Conservation (phyloP, 2,113 vertebrate species). For the Cisticola juncidis region DNA sequence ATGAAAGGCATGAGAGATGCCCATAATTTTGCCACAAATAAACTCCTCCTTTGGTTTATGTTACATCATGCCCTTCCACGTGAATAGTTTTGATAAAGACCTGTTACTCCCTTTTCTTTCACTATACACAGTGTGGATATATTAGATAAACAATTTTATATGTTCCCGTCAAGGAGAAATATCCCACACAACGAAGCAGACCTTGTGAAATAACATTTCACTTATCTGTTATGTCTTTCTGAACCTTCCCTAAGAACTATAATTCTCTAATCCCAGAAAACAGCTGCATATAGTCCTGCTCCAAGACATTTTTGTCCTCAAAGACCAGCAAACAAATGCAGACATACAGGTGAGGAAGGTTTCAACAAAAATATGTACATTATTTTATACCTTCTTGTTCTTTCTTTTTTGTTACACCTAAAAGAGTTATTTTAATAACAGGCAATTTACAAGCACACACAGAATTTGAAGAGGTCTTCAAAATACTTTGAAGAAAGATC, state of each 20-base stretch:
- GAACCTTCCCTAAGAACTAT: background rate
- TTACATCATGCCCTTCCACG: background rate
- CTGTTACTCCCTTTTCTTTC: slow-evolving; percentile 58
- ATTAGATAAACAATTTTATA: slow-evolving; percentile 64
- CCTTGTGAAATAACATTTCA: slow-evolving; percentile 60
- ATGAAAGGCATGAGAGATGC: slow-evolving; percentile 28
- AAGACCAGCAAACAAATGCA: background rate
- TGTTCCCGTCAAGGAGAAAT: slow-evolving; percentile 55
- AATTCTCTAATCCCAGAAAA: background rate
- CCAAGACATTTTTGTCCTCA: background rate
- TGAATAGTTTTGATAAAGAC: slow-evolving; percentile 64
- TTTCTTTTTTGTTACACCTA: background rate
- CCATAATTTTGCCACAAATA: slow-evolving; percentile 59
- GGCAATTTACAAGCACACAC: background rate
- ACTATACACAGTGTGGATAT: slow-evolving; percentile 50
- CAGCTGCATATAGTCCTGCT: background rate
- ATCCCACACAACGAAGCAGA: slow-evolving; percentile 37
- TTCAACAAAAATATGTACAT: background rate
- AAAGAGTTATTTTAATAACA: background rate
- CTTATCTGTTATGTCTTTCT: slow-evolving; percentile 47
- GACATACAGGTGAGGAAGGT: background rate
- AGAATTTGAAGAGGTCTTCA: slow-evolving; percentile 15
- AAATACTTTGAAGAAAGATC: slow-evolving; percentile 8
- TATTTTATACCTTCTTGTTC: background rate
- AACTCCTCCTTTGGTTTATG: slow-evolving; percentile 40